phyloP scores from a whole-genome alignment of 2,888 invertebrate species.

The Macrophya annulata region DNA sequence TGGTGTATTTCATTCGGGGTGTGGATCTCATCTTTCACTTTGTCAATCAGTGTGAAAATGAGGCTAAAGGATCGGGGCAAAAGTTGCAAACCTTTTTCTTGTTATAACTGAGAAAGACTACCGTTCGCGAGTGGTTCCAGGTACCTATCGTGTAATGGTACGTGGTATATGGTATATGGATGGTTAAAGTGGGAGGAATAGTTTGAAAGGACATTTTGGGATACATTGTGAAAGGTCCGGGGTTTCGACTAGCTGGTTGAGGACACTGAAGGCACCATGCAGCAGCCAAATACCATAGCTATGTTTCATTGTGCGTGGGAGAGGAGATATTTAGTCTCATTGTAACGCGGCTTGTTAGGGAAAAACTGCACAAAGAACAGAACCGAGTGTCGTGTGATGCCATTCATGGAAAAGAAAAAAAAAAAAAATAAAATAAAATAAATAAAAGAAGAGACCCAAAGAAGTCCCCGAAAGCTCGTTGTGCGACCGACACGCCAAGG shows the following conservation, averaged over 20 bases:
- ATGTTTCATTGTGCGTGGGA: conserved; percentile 66
- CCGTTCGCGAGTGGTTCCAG: not conserved
- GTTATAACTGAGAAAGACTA: conserved; percentile 40
- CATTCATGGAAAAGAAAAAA: conserved; percentile 60
- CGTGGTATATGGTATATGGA: not conserved
- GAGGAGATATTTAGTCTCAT: conserved; percentile 68
- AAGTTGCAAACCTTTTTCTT: conserved; percentile 42
- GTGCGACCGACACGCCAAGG: conserved; percentile 65
- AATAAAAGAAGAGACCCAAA: conserved; percentile 18
- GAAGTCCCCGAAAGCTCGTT: conserved; percentile 59
- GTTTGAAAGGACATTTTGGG: conserved; percentile 44
- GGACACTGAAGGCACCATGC: not conserved
- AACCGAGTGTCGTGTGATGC: conserved; percentile 62
- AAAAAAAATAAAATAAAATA: too few species aligned
- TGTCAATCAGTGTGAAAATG: not conserved
- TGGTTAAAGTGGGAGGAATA: conserved; percentile 47
- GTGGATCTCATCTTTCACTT: conserved; percentile 16
- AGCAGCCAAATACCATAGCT: conserved; percentile 58
- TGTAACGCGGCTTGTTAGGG: conserved; percentile 69
- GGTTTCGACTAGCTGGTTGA: conserved; percentile 3
- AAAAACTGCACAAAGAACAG: conserved; percentile 65
- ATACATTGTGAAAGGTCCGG: conserved; percentile 51
- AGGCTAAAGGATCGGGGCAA: not conserved
- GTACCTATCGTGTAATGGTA: too few species aligned
- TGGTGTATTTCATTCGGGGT: not conserved